These are phyloP conservation scores for Odontothrips loti DNA, from an alignment of 2,888 invertebrate species.

Conservation along the genomic window DNA sequence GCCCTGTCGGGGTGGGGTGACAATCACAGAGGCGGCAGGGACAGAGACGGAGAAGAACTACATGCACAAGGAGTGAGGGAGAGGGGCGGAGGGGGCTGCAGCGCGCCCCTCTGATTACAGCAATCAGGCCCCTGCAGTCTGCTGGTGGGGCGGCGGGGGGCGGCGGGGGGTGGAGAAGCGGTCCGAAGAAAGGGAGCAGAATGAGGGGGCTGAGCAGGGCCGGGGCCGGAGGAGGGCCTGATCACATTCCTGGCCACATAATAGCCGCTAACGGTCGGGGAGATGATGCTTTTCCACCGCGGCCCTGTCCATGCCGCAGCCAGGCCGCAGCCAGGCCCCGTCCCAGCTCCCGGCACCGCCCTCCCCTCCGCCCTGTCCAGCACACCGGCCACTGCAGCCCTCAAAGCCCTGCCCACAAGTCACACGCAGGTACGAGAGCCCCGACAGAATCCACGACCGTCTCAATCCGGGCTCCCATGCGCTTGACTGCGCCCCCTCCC, in stretches of 20 bases:
- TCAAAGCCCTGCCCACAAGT: background rate
- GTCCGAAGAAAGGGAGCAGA: too few relatives aligned
- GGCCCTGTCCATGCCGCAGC: background rate
- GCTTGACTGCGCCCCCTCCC: background rate
- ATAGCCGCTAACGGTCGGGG: background rate
- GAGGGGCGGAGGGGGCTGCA: background rate
- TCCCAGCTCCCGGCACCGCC: background rate
- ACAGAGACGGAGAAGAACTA: slow-evolving; percentile 29
- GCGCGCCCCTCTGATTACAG: background rate
- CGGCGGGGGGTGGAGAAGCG: background rate
- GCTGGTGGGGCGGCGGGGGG: background rate
- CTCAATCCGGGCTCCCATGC: too few relatives aligned
- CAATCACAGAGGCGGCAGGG: slow-evolving; percentile 23
- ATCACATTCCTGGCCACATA: slow-evolving; percentile 1
- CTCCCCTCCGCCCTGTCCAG: background rate
- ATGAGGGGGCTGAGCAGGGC: background rate
- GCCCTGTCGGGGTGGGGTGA: slow-evolving; percentile 28
- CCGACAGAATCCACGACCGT: too few relatives aligned
- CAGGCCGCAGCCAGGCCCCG: background rate
- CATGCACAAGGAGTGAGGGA: slow-evolving; percentile 28
- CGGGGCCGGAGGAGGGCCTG: background rate
- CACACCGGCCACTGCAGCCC: background rate
- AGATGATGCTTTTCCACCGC: background rate
- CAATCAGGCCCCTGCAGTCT: too few relatives aligned
- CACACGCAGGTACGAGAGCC: too few relatives aligned